Evolutionary conservation across 2,113 vertebrate species (phyloP).

Genomic region (Neodontobutis hainanensis): DNA sequence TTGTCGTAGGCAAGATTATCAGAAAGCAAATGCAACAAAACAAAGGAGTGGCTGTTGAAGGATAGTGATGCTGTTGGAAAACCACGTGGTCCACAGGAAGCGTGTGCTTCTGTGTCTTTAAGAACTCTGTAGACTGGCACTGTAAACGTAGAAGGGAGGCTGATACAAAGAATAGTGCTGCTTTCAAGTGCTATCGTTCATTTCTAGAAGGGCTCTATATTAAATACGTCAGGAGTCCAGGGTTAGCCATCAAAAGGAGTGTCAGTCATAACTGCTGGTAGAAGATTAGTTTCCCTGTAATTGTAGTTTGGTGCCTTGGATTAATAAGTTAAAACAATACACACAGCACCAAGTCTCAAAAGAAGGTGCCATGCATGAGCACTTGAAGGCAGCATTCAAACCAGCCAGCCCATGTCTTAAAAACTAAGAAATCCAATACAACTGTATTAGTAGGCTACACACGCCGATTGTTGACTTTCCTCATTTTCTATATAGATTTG

Average conservation of each 20-base stretch:
- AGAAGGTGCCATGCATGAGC: conserved; percentile 54
- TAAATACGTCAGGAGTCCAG: conserved; percentile 21
- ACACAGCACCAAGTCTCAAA: conserved; percentile 46
- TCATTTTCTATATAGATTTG: conserved; percentile 96
- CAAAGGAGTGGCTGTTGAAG: conserved; percentile 65
- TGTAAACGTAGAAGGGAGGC: conserved; percentile 97
- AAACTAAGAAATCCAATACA: conserved; percentile 96
- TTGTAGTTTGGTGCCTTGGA: conserved; percentile 42
- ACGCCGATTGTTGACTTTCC: conserved; percentile 97
- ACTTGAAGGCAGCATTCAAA: conserved; percentile 81
- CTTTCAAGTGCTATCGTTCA: conserved; percentile 69
- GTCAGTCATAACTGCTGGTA: conserved; percentile 51
- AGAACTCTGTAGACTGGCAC: conserved; percentile 95
- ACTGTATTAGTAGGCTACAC: conserved; percentile 86
- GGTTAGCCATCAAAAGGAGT: conserved; percentile 30
- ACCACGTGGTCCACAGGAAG: conserved; percentile 72
- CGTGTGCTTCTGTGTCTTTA: conserved; percentile 94
- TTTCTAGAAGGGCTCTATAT: conserved; percentile 12
- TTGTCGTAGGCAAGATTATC: conserved; percentile 75
- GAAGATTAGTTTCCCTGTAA: conserved; percentile 22
- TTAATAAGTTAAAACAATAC: conserved; percentile 34
- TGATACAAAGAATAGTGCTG: conserved; percentile 83
- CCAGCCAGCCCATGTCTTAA: conserved; percentile 89
- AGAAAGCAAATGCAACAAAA: conserved; percentile 64
- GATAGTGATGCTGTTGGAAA: conserved; percentile 68